Evolutionary conservation across 1,140 invertebrate species (phyloP).

Genomic region (Drosophila gunungcola): DNA sequence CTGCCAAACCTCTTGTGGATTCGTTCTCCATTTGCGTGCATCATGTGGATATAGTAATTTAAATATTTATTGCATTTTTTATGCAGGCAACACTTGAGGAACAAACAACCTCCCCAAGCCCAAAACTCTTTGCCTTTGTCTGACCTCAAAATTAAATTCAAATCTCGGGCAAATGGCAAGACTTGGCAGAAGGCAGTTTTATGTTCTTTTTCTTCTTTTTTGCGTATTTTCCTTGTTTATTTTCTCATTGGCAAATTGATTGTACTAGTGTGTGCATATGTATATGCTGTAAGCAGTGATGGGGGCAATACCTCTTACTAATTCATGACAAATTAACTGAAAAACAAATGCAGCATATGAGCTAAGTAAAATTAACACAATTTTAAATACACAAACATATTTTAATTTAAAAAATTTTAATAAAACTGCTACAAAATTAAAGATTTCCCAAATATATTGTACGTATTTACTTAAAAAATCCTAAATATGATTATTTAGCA

Average conservation of each 20-base stretch:
- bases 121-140: slow-evolving; percentile 42
- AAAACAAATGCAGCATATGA: not conserved
- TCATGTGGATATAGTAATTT: slow-evolving; percentile 76
- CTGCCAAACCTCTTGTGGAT: not conserved
- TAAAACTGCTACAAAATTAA: not conserved
- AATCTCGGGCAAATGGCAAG: slow-evolving; percentile 72
- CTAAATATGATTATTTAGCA: no score
- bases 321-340: not conserved
- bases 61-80: slow-evolving; percentile 82
- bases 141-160: slow-evolving; percentile 83
- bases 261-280: slow-evolving; percentile 34
- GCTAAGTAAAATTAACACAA: no score
- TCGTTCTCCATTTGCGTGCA: slow-evolving; percentile 66
- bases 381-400: no score
- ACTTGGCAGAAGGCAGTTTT: slow-evolving; percentile 43
- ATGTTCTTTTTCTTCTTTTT: not conserved
- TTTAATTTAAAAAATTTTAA: no score
- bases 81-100: slow-evolving; percentile 68
- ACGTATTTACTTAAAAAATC: no score
- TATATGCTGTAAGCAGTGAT: slow-evolving; percentile 8
- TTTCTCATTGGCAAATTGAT: slow-evolving; percentile 53
- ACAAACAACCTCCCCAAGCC: slow-evolving; percentile 22
- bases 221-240: slow-evolving; percentile 12
- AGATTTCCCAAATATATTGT: not conserved
- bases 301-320: not conserved